phyloP scores from a whole-genome alignment of 2,113 vertebrate genomes.

The Sakesphorus luctuosus region DNA sequence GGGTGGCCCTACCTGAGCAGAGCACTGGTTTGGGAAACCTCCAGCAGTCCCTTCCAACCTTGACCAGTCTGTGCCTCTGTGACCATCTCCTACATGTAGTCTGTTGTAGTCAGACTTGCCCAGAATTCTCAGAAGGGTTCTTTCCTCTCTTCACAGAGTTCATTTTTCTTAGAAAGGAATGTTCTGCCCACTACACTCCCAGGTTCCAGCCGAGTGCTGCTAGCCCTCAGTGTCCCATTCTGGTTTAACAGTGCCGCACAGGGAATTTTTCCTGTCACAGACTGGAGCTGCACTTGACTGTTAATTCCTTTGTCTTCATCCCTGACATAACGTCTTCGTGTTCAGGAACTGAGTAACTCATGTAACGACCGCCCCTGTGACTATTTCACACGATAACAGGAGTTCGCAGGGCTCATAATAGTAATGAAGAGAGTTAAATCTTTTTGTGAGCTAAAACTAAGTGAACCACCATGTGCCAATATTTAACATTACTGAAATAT shows the following conservation, averaged over 20 bases:
- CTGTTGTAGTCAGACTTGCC: not conserved
- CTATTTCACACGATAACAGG: not conserved
- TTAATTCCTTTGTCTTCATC: not conserved
- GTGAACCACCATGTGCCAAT: not conserved
- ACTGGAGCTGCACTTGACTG: not conserved
- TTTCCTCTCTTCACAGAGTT: not conserved
- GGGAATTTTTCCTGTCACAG: not conserved
- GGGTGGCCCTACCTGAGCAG: not conserved
- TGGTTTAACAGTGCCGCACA: not conserved
- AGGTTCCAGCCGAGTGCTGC: not conserved
- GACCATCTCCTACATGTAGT: not conserved
- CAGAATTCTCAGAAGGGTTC: not conserved
- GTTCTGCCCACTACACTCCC: not conserved
- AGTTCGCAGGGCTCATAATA: not conserved
- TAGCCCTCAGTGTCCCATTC: not conserved
- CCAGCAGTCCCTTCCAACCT: too few species aligned
- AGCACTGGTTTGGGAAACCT: fast-evolving
- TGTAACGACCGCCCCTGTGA: not conserved
- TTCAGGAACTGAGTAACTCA: not conserved
- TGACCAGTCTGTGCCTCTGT: fast-evolving
- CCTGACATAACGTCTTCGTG: not conserved
- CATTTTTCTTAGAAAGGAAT: not conserved
- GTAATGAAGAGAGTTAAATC: not conserved
- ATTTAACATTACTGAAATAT: not conserved
- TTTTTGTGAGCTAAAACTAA: not conserved